phyloP scores from a whole-genome alignment of 2,888 invertebrate genomes.

The Microplitis deprimator region DNA sequence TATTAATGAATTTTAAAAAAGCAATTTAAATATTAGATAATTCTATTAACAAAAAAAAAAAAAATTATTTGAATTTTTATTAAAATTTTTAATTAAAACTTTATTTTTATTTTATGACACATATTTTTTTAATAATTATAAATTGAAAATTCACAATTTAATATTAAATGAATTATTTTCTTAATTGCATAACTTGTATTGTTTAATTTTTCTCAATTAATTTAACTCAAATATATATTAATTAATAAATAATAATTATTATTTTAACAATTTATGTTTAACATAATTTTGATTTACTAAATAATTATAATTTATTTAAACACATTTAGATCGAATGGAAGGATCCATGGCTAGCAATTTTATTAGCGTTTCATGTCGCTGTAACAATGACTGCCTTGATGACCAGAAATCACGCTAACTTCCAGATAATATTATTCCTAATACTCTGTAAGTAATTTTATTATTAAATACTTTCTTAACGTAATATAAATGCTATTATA shows the following conservation, averaged over 20 bases:
- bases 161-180: too few species aligned
- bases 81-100: too few species aligned
- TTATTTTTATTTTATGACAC: too few species aligned
- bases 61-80: too few species aligned
- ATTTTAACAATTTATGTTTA: not conserved
- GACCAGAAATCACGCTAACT: conserved; percentile 88
- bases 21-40: too few species aligned
- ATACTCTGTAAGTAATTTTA: conserved; percentile 79
- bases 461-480: conserved; percentile 10
- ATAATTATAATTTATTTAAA: conserved; percentile 17
- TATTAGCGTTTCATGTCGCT: conserved; percentile 83
- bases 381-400: conserved; percentile 85
- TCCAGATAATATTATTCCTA: conserved; percentile 88
- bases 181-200: too few species aligned
- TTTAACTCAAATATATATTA: too few species aligned
- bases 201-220: too few species aligned
- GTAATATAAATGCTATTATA: not conserved
- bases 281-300: not conserved
- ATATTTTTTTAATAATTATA: too few species aligned
- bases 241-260: not conserved
- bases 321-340: conserved; percentile 88
- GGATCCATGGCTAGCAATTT: conserved; percentile 88
- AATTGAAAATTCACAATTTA: too few species aligned
- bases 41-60: too few species aligned
- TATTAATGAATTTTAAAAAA: too few species aligned